These are phyloP conservation scores for Dichetophora obliterata DNA, from an alignment of 2,888 invertebrate genomes.

Conservation along the genomic window DNA sequence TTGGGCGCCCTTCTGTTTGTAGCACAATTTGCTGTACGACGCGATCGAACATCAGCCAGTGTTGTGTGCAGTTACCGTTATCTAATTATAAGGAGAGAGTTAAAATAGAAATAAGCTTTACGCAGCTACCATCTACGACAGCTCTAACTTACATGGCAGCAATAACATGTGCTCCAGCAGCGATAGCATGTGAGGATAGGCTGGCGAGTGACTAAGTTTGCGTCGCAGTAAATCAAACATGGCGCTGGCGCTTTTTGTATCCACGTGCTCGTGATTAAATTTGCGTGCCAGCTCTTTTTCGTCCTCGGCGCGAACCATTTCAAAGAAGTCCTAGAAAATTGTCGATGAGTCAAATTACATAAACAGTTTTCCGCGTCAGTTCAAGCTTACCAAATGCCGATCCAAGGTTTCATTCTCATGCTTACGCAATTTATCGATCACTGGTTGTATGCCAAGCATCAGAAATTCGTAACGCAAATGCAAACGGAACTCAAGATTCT, in stretches of 20 bases:
- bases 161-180: conserved; percentile 89
- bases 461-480: conserved; percentile 96
- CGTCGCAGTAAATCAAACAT: conserved; percentile 93
- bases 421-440: conserved; percentile 91
- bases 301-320: conserved; percentile 97
- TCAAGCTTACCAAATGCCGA: conserved; percentile 80
- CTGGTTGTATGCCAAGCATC: conserved; percentile 96
- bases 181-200: conserved; percentile 93
- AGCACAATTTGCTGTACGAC: conserved; percentile 94
- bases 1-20: conserved; percentile 76
- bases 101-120: conserved; percentile 29
- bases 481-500: conserved; percentile 93
- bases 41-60: conserved; percentile 95
- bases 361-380: neutral
- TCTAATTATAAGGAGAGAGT: conserved; percentile 70
- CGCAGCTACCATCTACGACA: too few species aligned
- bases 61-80: conserved; percentile 88
- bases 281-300: conserved; percentile 93
- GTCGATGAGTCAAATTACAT: neutral
- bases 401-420: conserved; percentile 95
- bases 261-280: conserved; percentile 92
- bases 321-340: conserved; percentile 85
- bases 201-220: conserved; percentile 91
- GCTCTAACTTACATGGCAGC: conserved; percentile 77
- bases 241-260: conserved; percentile 91